These are phyloP conservation scores for Conchocele bisecta DNA, from an alignment of 2,888 invertebrate species.

Conservation along the genomic window DNA sequence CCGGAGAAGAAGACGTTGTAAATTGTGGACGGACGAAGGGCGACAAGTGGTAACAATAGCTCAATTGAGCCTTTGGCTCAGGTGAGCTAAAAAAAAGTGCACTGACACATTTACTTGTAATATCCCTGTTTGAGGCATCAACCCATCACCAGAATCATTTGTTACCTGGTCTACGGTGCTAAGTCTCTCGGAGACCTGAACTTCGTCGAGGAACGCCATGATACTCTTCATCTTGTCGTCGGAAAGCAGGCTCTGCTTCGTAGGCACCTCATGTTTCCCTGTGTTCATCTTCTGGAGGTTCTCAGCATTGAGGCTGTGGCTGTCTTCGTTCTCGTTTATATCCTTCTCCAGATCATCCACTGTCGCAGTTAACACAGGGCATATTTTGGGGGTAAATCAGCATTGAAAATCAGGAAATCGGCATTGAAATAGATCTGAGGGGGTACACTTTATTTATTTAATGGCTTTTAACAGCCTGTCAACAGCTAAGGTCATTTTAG, in stretches of 20 bases:
- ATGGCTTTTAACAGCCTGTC: no score
- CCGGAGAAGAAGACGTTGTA: no score
- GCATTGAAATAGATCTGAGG: no score
- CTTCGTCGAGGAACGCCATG: slow-evolving; percentile 81
- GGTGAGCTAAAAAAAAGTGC: no score
- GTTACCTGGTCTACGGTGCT: slow-evolving; percentile 79
- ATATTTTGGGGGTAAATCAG: no score
- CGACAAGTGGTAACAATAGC: no score
- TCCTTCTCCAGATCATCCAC: slow-evolving; percentile 76
- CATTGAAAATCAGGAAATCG: no score
- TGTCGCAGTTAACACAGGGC: slow-evolving; percentile 31
- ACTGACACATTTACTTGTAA: no score
- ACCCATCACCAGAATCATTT: neutral
- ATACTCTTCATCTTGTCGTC: slow-evolving; percentile 81
- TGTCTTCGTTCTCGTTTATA: slow-evolving; percentile 55
- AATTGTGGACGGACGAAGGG: no score
- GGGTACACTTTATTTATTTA: no score
- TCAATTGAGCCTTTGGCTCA: no score
- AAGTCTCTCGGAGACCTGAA: slow-evolving; percentile 78
- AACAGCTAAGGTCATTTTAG: no score
- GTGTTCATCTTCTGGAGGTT: slow-evolving; percentile 73
- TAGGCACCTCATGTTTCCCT: slow-evolving; percentile 65
- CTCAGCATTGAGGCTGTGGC: slow-evolving; percentile 74
- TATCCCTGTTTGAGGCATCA: neutral
- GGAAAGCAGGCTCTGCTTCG: slow-evolving; percentile 72